These are phyloP conservation scores for Campopleginae sp. DNA, from an alignment of 2,888 invertebrate genomes.

Conservation along the genomic window DNA sequence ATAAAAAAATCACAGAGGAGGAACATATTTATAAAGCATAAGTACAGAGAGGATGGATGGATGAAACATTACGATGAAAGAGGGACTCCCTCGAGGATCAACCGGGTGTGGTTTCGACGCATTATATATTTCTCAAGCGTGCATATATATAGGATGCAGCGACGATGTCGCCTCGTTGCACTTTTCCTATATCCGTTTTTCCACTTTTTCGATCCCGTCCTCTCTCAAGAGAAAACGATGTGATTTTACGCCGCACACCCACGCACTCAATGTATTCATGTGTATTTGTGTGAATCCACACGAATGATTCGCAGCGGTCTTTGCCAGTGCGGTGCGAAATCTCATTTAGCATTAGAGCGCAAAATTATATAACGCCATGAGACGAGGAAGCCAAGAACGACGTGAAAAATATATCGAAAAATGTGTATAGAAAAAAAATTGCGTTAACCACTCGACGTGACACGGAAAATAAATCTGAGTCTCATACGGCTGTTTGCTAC, in stretches of 20 bases:
- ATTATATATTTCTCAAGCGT: conserved; percentile 48
- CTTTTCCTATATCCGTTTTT: conserved; percentile 57
- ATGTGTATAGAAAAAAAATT: not conserved
- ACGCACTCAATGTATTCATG: conserved; percentile 13
- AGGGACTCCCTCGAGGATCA: conserved; percentile 62
- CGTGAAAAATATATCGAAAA: conserved; percentile 20
- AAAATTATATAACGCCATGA: conserved; percentile 52
- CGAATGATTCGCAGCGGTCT: conserved; percentile 42
- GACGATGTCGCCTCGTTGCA: conserved; percentile 30
- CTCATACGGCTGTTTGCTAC: not conserved
- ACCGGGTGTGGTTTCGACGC: conserved; percentile 33
- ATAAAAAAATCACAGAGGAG: conserved; percentile 17
- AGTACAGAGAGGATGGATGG: conserved; percentile 1
- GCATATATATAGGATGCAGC: not conserved
- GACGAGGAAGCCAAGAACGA: conserved; percentile 25
- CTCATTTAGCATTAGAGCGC: conserved; percentile 59
- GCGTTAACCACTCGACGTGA: not conserved
- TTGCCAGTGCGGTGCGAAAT: conserved; percentile 49
- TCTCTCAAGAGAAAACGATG: conserved; percentile 29
- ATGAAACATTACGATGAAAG: conserved; percentile 48
- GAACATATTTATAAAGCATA: conserved; percentile 7
- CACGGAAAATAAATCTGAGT: not conserved
- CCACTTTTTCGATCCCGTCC: conserved; percentile 35
- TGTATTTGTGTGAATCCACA: conserved; percentile 10
- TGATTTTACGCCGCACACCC: conserved; percentile 25